Conservation (phyloP, 2,888 invertebrate genomes). For the Cantharis nigra region DNA sequence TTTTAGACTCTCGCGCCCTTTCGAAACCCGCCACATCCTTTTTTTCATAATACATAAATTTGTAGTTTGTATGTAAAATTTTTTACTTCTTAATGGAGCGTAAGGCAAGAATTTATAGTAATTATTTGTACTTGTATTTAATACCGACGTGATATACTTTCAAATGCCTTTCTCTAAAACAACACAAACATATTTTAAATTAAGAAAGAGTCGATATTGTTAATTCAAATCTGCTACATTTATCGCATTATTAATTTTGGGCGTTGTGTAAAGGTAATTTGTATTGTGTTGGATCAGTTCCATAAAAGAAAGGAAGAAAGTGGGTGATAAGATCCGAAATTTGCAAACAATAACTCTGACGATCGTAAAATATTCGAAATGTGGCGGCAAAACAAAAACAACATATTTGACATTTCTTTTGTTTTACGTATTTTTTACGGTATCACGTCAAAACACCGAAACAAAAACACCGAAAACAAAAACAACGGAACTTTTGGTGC, state of each 20-base stretch:
- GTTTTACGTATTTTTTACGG: too few species aligned
- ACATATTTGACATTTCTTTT: background rate
- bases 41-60: background rate
- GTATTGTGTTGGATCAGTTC: background rate
- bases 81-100: background rate
- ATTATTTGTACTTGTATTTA: constrained; percentile 4
- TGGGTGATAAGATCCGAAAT: background rate
- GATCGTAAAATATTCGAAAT: background rate
- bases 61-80: background rate
- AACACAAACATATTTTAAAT: constrained; percentile 10
- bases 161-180: constrained; percentile 12
- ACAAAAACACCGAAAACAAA: too few species aligned
- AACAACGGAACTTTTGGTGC: too few species aligned
- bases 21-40: background rate
- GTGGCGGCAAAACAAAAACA: background rate
- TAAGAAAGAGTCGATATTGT: constrained; percentile 12
- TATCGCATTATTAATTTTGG: background rate
- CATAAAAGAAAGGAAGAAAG: background rate
- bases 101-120: background rate
- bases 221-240: constrained; percentile 1
- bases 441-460: too few species aligned
- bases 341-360: background rate
- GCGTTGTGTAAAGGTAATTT: background rate
- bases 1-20: background rate
- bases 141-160: constrained; percentile 16